Evolutionary conservation across 2,888 invertebrate genomes (phyloP).

Genomic region (Watsonalla binaria): DNA sequence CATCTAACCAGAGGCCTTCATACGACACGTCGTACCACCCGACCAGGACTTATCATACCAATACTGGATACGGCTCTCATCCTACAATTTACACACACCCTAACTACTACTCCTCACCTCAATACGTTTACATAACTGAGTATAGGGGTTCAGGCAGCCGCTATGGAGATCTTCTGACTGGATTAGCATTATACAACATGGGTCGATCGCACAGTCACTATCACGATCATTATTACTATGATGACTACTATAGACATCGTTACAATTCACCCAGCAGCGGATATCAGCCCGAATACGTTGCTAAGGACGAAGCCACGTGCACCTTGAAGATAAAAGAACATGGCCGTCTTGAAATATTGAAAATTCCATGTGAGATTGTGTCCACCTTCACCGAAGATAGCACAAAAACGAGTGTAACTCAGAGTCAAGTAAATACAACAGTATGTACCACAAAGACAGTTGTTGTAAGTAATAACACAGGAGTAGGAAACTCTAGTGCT

Average conservation of each 20-base stretch:
- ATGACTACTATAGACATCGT: constrained; percentile 58
- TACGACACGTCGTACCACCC: constrained; percentile 13
- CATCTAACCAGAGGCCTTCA: not conserved
- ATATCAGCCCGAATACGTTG: constrained; percentile 20
- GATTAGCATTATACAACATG: constrained; percentile 62
- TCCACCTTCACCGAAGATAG: constrained; percentile 62
- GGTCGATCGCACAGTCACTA: constrained; percentile 57
- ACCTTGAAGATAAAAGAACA: constrained; percentile 54
- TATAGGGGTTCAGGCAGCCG: constrained; percentile 62
- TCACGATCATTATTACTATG: constrained; percentile 57
- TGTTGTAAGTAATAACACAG: constrained; percentile 25
- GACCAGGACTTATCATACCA: not conserved
- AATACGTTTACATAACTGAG: constrained; percentile 56
- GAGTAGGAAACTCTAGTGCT: constrained; percentile 6
- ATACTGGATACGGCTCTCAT: constrained; percentile 12
- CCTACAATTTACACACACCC: constrained; percentile 11
- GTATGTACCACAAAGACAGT: constrained; percentile 48
- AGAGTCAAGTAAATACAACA: constrained; percentile 34
- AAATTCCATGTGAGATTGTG: constrained; percentile 68
- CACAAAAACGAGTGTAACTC: constrained; percentile 26
- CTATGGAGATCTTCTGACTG: constrained; percentile 59
- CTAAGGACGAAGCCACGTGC: constrained; percentile 48
- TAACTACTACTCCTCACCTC: constrained; percentile 51
- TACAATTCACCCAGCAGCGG: constrained; percentile 29
- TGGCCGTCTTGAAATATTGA: constrained; percentile 40